A percentile compares a stretch with the other conserved stretches of the same genome.
Evolutionary conservation across 2,113 vertebrate genomes (phyloP).

Genomic region (Charina bottae): DNA sequence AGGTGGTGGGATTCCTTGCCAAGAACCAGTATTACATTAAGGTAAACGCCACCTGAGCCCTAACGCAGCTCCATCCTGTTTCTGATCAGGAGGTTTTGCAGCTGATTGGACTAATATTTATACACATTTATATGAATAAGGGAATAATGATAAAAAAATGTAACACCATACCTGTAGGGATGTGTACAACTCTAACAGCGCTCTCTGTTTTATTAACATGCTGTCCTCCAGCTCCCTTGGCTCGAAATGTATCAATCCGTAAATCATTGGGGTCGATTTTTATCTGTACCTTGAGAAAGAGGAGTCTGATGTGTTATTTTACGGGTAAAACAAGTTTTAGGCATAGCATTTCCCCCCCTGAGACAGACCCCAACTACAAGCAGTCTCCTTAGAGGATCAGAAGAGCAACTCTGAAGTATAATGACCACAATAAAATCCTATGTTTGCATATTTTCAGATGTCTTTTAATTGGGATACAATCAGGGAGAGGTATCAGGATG

Average conservation of each 20-base stretch:
- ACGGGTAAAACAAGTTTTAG: background rate
- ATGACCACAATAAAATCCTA: too few relatives aligned
- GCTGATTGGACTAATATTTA: background rate
- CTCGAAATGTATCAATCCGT: constrained; percentile 89
- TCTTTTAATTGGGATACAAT: too few relatives aligned
- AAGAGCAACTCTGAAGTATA: too few relatives aligned
- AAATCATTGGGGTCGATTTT: constrained; percentile 87
- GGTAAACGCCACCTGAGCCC: background rate
- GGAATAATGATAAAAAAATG: too few relatives aligned
- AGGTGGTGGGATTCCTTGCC: background rate
- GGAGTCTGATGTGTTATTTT: background rate
- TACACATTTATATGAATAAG: background rate
- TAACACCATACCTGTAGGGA: constrained; percentile 85
- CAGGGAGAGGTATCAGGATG: too few relatives aligned
- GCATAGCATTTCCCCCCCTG: too few relatives aligned
- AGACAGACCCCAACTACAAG: too few relatives aligned
- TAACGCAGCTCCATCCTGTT: background rate
- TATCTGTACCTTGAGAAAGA: constrained; percentile 81
- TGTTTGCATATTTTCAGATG: too few relatives aligned
- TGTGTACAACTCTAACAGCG: constrained; percentile 88
- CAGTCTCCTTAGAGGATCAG: too few relatives aligned
- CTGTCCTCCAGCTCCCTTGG: constrained; percentile 91
- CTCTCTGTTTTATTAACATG: constrained; percentile 96
- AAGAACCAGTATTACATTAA: background rate
- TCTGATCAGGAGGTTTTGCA: too few relatives aligned